These are phyloP conservation scores for Tichodroma muraria DNA, from an alignment of 2,113 vertebrate species.

Conservation along the genomic window DNA sequence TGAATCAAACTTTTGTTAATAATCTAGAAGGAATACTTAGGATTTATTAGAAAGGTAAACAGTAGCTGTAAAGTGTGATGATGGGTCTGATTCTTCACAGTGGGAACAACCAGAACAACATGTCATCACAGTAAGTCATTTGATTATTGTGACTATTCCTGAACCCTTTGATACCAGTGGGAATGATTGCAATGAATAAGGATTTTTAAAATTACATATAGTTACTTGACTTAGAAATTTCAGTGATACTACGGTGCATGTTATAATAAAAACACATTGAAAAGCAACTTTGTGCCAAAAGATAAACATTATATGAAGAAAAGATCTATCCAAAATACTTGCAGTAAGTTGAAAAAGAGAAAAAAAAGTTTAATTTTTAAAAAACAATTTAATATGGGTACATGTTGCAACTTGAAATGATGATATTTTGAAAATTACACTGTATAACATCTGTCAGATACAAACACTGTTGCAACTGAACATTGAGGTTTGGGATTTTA, in stretches of 20 bases:
- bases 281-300: not conserved
- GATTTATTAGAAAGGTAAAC: not conserved
- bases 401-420: not conserved
- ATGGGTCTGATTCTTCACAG: not conserved
- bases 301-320: not conserved
- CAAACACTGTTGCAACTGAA: not conserved
- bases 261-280: not conserved
- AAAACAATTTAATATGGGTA: not conserved
- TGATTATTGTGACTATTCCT: not conserved
- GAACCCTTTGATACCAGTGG: not conserved
- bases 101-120: not conserved
- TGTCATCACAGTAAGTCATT: not conserved
- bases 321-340: not conserved
- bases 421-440: not conserved
- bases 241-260: not conserved
- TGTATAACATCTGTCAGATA: not conserved
- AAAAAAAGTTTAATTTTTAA: not conserved
- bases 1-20: not conserved
- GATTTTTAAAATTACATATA: not conserved
- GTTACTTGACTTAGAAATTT: not conserved
- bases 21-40: not conserved
- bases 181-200: not conserved
- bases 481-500: not conserved
- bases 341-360: not conserved
- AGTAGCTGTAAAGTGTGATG: not conserved